Evolutionary conservation across 2,113 vertebrate genomes (phyloP).

Genomic region (Elaphurus davidianus): DNA sequence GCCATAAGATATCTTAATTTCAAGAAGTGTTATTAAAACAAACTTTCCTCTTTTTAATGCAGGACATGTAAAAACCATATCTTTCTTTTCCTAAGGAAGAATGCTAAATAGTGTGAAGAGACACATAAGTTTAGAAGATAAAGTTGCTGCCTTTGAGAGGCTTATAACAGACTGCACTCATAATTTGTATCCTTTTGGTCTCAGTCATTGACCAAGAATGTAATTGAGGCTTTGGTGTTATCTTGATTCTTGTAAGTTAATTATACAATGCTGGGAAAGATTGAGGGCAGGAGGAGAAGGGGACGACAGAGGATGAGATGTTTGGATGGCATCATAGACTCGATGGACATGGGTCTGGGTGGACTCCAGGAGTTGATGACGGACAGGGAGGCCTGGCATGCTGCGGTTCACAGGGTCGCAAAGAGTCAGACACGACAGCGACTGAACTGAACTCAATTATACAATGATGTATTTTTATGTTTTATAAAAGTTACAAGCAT

Average conservation of each 20-base stretch:
- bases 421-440: no score
- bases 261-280: background rate
- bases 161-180: background rate
- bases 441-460: background rate
- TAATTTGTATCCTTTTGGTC: background rate
- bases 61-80: background rate
- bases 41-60: background rate
- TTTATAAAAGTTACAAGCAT: background rate
- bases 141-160: background rate
- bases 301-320: no score
- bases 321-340: no score
- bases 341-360: no score
- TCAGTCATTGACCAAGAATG: background rate
- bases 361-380: no score
- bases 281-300: no score
- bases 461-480: background rate
- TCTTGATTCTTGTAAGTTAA: background rate
- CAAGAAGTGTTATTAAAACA: background rate
- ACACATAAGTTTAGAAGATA: background rate
- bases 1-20: background rate
- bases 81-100: background rate
- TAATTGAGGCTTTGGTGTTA: background rate
- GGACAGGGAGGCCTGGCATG: no score
- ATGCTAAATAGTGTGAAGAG: background rate
- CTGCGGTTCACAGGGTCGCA: no score